Evolutionary conservation across 2,888 invertebrate genomes (phyloP), one percentile per base, ranked within the genome.

Genomic region (Drosophila koepferae): DNA sequence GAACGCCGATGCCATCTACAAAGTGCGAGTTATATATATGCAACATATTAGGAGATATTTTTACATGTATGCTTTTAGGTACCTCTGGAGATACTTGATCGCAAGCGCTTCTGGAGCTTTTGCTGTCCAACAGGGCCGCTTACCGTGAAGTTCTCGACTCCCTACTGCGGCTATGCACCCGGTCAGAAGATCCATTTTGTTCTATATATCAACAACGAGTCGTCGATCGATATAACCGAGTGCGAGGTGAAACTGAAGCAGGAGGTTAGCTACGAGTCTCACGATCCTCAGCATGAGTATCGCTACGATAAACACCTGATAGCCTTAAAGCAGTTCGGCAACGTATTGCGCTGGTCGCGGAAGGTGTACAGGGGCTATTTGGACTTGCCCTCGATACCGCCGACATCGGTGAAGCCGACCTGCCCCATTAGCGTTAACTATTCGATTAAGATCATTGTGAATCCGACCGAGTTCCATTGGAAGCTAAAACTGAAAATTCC

Each of bases 351-450:
- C 1, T 94, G 95, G 74, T 94, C 94, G 41, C 94, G 94, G 1
- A 95, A 95, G 74, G 95, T 95, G 56, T 96, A 95, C 94, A 94
- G 94, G 61, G 94, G 96, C 72, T 94, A 93, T 41, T 93, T 97
- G 77, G 95, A 95, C 75, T 93, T 97, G 68, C 96, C 96, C 0
- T 94, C 96, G 10, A 93, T 96, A 90, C 96, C 97, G 40, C 96
- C 97, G 0, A 96, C 96, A 16, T 96, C 96, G 93, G 94, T 96
- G 34, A 94, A 95, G 68, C 95, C 96, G 84, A 96, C 96, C 85
- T 94, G 95, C 74, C 95, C 97, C 56, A 97, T 97, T 82, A 95
- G 96, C 92, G 93, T 96, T 82, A 95, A 95, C 89, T 97, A 97
- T 92, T 95, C 95, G 82, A 92, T 97, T 43, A 95, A 96, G 93